These are phyloP conservation scores for Scopus umbretta DNA, from an alignment of 2,113 vertebrate species.

Conservation along the genomic window DNA sequence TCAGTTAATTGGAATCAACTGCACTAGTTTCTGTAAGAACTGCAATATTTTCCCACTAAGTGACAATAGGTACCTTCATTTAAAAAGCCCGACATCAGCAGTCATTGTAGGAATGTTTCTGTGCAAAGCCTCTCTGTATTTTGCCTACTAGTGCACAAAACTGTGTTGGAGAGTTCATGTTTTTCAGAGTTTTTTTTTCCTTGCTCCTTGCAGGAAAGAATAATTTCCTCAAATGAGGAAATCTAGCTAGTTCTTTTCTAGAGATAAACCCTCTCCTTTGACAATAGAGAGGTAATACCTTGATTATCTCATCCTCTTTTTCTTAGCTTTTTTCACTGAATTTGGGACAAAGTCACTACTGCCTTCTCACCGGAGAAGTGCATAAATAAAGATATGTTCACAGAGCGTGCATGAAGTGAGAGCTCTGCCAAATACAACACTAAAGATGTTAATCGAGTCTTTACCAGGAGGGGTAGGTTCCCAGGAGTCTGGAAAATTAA, in stretches of 20 bases:
- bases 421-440: not conserved
- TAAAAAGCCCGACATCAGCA: not conserved
- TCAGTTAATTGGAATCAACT: not conserved
- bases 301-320: not conserved
- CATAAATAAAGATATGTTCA: not conserved
- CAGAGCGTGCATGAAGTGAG: not conserved
- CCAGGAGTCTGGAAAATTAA: not conserved
- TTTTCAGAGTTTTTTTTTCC: not conserved
- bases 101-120: not conserved
- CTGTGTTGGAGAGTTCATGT: not conserved
- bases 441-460: not conserved
- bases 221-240: not conserved
- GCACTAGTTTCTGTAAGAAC: not conserved
- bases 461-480: not conserved
- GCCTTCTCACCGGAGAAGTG: not conserved
- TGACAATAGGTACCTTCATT: not conserved
- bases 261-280: not conserved
- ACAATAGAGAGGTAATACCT: not conserved
- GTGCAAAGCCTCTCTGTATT: not conserved
- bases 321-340: not conserved
- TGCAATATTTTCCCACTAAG: not conserved
- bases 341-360: not conserved
- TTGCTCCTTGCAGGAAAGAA: not conserved
- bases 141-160: not conserved
- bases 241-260: not conserved